Evolutionary conservation across 2,888 invertebrate species (phyloP).

Genomic region (Griposia aprilina): DNA sequence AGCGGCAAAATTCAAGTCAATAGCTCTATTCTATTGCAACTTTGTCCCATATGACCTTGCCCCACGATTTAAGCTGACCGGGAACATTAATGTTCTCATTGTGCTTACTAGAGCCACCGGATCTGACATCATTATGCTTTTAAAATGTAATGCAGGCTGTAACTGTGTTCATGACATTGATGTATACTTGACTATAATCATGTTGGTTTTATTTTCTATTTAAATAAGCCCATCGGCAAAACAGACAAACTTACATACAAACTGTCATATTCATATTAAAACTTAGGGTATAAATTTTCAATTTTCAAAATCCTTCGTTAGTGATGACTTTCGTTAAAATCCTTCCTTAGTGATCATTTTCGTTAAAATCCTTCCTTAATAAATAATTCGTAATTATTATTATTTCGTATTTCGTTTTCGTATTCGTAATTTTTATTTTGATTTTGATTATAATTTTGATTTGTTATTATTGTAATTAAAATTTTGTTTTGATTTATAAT

Average conservation of each 20-base stretch:
- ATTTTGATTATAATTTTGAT: too few relatives aligned
- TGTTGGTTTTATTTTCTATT: neutral
- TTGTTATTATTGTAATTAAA: too few relatives aligned
- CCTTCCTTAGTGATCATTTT: too few relatives aligned
- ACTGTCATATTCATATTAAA: neutral
- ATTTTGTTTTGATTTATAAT: too few relatives aligned
- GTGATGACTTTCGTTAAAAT: neutral
- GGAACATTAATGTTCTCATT: slow-evolving; percentile 47
- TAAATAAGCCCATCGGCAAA: neutral
- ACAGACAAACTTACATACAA: neutral
- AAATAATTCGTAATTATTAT: too few relatives aligned
- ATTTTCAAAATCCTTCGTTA: neutral
- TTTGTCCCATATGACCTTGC: slow-evolving; percentile 39
- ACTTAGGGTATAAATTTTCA: neutral
- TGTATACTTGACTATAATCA: neutral
- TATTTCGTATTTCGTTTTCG: too few relatives aligned
- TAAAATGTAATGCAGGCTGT: slow-evolving; percentile 29
- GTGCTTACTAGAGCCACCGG: slow-evolving; percentile 41
- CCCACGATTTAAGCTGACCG: slow-evolving; percentile 15
- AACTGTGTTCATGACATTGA: slow-evolving; percentile 13
- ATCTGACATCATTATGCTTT: slow-evolving; percentile 48
- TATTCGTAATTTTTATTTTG: too few relatives aligned
- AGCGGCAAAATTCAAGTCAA: neutral
- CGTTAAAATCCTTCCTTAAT: too few relatives aligned
- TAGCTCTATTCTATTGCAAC: slow-evolving; percentile 10